Evolutionary conservation across 2,797 vertebrate species (phyloP).

Genomic region (Centropyge bicolor): DNA sequence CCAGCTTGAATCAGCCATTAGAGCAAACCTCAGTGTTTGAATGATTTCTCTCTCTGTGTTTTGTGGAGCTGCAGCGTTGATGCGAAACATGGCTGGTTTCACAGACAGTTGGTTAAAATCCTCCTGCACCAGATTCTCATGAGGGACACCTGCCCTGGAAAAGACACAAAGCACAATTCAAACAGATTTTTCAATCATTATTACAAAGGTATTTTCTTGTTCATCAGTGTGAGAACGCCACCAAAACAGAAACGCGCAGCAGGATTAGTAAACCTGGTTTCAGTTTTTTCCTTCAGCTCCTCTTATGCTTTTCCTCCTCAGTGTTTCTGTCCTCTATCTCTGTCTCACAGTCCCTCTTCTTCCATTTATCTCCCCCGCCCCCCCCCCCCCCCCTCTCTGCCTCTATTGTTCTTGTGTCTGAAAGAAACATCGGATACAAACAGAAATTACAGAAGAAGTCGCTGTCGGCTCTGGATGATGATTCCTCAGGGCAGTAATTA

Average conservation of each 20-base stretch:
- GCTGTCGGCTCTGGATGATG: background rate
- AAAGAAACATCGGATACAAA: slow-evolving; percentile 7
- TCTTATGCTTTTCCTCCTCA: background rate
- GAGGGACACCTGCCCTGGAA: background rate
- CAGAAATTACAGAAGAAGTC: background rate
- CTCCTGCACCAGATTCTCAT: background rate
- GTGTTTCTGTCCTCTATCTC: slow-evolving; percentile 9
- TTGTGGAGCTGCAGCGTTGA: background rate
- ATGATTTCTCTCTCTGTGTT: background rate
- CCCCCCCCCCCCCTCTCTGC: background rate
- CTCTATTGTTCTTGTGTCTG: background rate
- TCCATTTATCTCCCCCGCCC: background rate
- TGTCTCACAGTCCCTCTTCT: background rate
- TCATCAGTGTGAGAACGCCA: background rate
- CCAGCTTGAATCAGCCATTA: too few species aligned
- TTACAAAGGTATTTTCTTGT: background rate
- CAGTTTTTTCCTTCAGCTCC: background rate
- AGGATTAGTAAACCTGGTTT: background rate
- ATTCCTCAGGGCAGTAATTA: slow-evolving; percentile 18
- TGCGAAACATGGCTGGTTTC: background rate
- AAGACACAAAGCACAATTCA: background rate
- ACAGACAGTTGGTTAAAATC: background rate
- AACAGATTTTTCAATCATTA: too few species aligned
- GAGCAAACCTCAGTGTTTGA: too few species aligned
- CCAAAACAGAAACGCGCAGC: background rate